Conservation (phyloP, 2,797 vertebrate species). For the Leptodactylus fallax region DNA sequence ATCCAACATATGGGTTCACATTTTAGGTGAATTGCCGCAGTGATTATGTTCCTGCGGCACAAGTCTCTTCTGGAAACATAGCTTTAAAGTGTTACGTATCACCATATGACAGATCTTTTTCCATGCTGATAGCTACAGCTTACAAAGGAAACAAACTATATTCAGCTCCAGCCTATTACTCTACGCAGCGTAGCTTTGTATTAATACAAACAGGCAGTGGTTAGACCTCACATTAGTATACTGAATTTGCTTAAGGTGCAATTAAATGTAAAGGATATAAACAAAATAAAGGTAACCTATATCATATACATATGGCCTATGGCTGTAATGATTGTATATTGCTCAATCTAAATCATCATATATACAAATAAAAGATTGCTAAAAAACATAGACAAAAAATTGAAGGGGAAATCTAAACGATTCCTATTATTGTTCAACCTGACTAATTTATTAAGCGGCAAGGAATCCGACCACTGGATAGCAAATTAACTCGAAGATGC, state of each 20-base stretch:
- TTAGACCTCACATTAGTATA: background rate
- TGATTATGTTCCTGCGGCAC: conserved; percentile 57
- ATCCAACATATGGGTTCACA: conserved; percentile 55
- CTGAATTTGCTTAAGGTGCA: background rate
- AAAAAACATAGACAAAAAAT: background rate
- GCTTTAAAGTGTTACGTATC: conserved; percentile 39
- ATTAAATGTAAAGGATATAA: background rate
- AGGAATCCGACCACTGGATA: conserved; percentile 66
- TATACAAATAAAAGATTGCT: background rate
- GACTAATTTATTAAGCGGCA: background rate
- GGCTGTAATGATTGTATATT: background rate
- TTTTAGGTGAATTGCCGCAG: conserved; percentile 56
- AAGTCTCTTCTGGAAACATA: conserved; percentile 37
- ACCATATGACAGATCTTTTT: conserved; percentile 27
- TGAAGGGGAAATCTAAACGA: background rate
- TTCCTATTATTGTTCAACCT: background rate
- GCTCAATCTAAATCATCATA: background rate
- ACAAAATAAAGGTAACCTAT: background rate
- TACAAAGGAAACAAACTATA: background rate
- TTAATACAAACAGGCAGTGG: background rate
- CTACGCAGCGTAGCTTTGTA: background rate
- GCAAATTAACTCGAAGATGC: conserved; percentile 72
- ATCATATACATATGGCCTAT: background rate
- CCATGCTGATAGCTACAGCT: conserved; percentile 4
- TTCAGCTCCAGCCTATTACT: background rate